Base-by-base conservation (phyloP, 2,888 invertebrate species). In the Magallana nippona region DNA sequence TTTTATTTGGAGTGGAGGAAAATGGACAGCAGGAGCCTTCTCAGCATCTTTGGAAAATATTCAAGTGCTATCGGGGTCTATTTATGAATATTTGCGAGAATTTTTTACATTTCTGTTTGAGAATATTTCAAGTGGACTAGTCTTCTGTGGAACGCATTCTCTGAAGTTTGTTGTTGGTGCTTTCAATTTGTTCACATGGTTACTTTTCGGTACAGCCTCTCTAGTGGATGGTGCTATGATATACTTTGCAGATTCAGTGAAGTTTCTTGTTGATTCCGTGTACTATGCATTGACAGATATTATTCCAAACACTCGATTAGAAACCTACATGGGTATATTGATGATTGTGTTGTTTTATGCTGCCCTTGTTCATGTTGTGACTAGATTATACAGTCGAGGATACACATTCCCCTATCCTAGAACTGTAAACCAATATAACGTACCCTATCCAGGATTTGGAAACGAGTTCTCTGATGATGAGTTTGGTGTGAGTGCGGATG, bases 321-420 rank as follows among this genome's bases (percentile, higher is more conserved):
- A 92, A 83, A 90, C 91, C 2, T 92, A 91, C 80, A 80, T 92
- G 3, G 92, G 90, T 1, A 84, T 91, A n/a, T 27, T 89, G 1
- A 85, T 90, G 19, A 88, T 87, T 79, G 71, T 85, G 60, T 71
- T 88, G 1, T 58, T 84, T 1, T 88, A 84, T 83, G 56, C 89
- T 10, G 78, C 88, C n/a, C 10, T 90, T 3, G 84, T 81, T 17
- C 89, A 89, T 32, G 81, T 89, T 22, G 82, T 86, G 15, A 83
- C 78, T n/a, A 84, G 79, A 57, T 79, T 91, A 78, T 85, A 86
- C 62, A 83, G 86, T n/a, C 81, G 84, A 78, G 91, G 91, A 57
- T 83, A 91, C 84, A 90, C 90, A 32, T 89, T 91, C 81, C 90
- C 91, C 19, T 87, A 82, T 85, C 82, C 22, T 56, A 81, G 27